Evolutionary conservation across 2,888 invertebrate species (phyloP), one percentile per base, ranked within the genome.

Genomic region (Ametastegia equiseti): DNA sequence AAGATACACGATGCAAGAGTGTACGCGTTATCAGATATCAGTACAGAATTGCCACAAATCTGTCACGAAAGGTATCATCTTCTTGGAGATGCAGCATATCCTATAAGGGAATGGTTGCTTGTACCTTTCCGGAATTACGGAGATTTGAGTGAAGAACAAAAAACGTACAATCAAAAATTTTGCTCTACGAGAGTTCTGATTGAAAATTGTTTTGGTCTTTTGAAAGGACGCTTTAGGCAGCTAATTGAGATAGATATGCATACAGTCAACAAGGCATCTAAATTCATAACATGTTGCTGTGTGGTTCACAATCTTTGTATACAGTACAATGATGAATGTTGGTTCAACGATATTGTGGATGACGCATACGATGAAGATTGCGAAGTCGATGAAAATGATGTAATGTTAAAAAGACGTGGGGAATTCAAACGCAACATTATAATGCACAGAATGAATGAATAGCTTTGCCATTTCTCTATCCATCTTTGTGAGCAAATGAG

Each of bases 191-290:
- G 89, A 82, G 84, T 86, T 0, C 83, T 86, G 6, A 85, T 88
- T 4, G 87, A 88, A 83, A 84, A 88, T 83, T 83, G 88, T 2
- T 88, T 89, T 81, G 87, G 86, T 4, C 39, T 88, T 5, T 80
- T 89, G 15, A 90, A 90, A 82, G 57, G 82, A 3, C 80, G 89
- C 42, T 90, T 88, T 81, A 82, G 86, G 15, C 84, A 88, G 57
- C 71, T 88, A 1, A 84, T 54, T 4, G 42, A 67, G 27, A 9
- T 83, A 50, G 82, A 84, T 60, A 27, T 83, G 65, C 78, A 80
- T 75, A 42, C 39, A 23, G 73, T 84, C 0, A 11, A 67, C 57
- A 80, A 81, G 33, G 80, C 80, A 5, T 54, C 65, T 0, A 82
- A 80, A 81, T 83, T 83, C 75, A 81, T 82, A 5, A 77, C 80